A percentile compares a stretch with the other conserved stretches of the same genome.
phyloP scores from a whole-genome alignment of 2,113 vertebrate species.

The Plestiodon gilberti region DNA sequence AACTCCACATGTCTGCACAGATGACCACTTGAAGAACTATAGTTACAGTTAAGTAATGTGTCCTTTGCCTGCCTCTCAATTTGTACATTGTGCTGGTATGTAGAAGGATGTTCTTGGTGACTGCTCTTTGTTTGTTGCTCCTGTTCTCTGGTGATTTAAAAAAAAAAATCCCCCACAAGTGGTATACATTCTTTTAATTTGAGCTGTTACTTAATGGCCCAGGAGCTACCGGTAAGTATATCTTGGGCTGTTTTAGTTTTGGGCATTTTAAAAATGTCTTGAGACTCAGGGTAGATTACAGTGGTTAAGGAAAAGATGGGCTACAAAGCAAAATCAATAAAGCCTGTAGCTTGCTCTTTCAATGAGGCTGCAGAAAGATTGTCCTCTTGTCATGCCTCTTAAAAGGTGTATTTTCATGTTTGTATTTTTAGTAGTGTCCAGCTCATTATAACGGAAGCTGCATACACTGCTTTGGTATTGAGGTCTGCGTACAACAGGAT shows the following conservation, averaged over 20 bases:
- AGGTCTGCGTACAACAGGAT: neutral
- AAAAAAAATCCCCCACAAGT: constrained; percentile 6
- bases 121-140: neutral
- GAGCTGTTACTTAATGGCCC: neutral
- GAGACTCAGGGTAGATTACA: no score
- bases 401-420: neutral
- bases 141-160: neutral
- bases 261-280: neutral
- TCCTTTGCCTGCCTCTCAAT: no score
- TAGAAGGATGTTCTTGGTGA: no score
- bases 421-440: accelerated
- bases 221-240: neutral
- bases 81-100: no score
- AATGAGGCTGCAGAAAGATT: neutral
- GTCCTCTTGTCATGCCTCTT: neutral
- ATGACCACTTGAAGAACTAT: no score
- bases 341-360: neutral
- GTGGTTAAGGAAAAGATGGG: neutral
- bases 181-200: neutral
- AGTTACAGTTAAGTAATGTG: no score
- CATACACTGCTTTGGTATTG: neutral
- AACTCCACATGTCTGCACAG: no score
- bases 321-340: neutral
- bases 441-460: neutral
- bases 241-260: neutral